These are phyloP conservation scores for Ochotona princeps DNA, from an alignment of 2,113 vertebrate species.

Conservation along the genomic window DNA sequence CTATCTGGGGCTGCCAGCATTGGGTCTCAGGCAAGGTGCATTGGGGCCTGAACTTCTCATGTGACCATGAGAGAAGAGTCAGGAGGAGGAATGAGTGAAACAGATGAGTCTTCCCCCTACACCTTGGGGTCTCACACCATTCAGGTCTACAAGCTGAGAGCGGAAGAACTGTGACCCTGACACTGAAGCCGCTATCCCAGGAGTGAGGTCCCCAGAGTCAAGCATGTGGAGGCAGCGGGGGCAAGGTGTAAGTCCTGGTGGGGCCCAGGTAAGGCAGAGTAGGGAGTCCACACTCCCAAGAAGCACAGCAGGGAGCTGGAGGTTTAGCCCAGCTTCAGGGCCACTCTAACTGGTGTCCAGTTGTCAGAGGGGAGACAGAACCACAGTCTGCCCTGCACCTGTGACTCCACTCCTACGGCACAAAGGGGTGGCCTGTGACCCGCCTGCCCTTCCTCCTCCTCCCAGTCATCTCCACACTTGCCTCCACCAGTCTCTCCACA, in stretches of 20 bases:
- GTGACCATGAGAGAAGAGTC: background rate
- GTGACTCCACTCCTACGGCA: background rate
- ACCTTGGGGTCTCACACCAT: background rate
- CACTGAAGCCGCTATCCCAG: background rate
- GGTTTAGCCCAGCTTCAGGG: background rate
- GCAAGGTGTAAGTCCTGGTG: background rate
- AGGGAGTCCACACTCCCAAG: background rate
- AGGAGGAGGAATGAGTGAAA: background rate
- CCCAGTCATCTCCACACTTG: background rate
- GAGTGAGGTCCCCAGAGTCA: background rate
- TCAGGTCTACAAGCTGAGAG: background rate
- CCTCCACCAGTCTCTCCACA: slow-evolving; percentile 17
- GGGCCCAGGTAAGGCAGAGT: background rate
- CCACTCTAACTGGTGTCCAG: background rate
- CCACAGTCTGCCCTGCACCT: background rate
- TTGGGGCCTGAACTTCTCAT: background rate
- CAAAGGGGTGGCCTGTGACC: background rate
- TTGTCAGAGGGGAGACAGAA: background rate
- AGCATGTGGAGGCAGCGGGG: background rate
- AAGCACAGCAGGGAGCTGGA: background rate
- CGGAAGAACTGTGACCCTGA: background rate
- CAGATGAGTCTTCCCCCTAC: background rate
- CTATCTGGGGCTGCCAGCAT: background rate
- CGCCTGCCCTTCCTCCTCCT: background rate
- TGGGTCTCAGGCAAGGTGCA: too few relatives aligned